phyloP scores from a whole-genome alignment of 1,140 invertebrate genomes.

The Drosophila subobscura region DNA sequence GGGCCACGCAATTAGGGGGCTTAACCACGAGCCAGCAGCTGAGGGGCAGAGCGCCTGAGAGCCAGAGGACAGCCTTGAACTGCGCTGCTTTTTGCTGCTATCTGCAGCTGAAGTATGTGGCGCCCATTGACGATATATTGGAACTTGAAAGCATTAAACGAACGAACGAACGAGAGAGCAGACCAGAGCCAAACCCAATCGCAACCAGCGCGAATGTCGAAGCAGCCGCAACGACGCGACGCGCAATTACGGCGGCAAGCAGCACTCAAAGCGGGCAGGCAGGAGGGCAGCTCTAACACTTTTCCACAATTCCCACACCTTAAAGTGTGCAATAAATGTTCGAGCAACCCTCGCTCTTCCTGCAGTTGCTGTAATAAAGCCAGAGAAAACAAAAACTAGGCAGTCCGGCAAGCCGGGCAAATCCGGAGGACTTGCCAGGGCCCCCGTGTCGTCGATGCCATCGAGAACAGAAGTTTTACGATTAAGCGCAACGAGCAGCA shows the following conservation, averaged over 20 bases:
- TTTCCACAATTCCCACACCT: too few species aligned
- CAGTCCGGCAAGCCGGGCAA: background rate
- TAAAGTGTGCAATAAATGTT: background rate
- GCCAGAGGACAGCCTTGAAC: constrained; percentile 35
- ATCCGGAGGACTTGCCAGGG: background rate
- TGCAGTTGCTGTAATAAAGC: constrained; percentile 32
- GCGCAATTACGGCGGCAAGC: constrained; percentile 43
- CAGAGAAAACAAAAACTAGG: constrained; percentile 18
- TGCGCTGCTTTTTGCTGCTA: constrained; percentile 4
- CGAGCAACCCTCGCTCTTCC: constrained; percentile 20
- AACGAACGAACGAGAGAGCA: constrained; percentile 27
- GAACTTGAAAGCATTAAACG: constrained; percentile 50
- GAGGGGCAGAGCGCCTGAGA: background rate
- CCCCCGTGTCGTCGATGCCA: constrained; percentile 53
- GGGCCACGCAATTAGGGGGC: constrained; percentile 62
- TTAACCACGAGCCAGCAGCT: constrained; percentile 52
- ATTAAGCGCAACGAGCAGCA: constrained; percentile 55
- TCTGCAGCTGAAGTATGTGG: constrained; percentile 45
- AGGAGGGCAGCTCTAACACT: constrained; percentile 8
- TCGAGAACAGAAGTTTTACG: constrained; percentile 57
- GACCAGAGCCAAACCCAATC: background rate
- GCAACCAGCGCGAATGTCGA: constrained; percentile 11
- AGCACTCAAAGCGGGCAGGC: background rate
- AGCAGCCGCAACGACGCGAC: constrained; percentile 21
- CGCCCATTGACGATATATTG: constrained; percentile 40